A percentile compares a stretch with the other conserved stretches of the same genome.
Conservation (phyloP, 2,113 vertebrate species). For the Antennarius striatus region DNA sequence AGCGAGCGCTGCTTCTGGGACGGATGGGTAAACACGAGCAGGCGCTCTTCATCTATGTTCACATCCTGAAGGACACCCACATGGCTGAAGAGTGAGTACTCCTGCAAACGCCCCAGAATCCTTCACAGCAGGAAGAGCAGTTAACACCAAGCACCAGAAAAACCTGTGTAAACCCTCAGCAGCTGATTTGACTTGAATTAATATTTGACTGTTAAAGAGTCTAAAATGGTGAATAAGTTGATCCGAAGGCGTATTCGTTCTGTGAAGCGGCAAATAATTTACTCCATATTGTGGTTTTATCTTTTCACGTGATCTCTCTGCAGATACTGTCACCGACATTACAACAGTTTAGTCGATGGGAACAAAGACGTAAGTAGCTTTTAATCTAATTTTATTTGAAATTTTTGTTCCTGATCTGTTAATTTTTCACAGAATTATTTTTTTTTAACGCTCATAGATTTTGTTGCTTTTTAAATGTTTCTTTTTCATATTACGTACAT, state of each 20-base stretch:
- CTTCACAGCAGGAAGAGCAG: too few species aligned
- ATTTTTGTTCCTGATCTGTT: neutral
- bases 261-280: neutral
- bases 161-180: too few species aligned
- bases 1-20: conserved; percentile 92
- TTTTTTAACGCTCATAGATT: neutral
- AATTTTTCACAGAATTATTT: neutral
- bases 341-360: conserved; percentile 87
- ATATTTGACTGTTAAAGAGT: neutral
- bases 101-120: neutral
- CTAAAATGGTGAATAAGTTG: neutral
- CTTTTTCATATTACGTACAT: conserved; percentile 2
- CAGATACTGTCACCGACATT: conserved; percentile 94
- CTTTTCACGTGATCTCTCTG: neutral
- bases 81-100: conserved; percentile 94
- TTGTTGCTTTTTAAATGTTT: neutral
- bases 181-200: neutral
- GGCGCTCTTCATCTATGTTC: conserved; percentile 97
- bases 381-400: neutral
- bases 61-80: conserved; percentile 89
- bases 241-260: neutral
- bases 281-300: neutral
- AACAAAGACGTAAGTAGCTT: conserved; percentile 91
- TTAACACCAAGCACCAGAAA: too few species aligned
- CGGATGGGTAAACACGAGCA: conserved; percentile 98